These are phyloP conservation scores for Spea bombifrons DNA, from an alignment of 2,113 vertebrate genomes.

Conservation along the genomic window DNA sequence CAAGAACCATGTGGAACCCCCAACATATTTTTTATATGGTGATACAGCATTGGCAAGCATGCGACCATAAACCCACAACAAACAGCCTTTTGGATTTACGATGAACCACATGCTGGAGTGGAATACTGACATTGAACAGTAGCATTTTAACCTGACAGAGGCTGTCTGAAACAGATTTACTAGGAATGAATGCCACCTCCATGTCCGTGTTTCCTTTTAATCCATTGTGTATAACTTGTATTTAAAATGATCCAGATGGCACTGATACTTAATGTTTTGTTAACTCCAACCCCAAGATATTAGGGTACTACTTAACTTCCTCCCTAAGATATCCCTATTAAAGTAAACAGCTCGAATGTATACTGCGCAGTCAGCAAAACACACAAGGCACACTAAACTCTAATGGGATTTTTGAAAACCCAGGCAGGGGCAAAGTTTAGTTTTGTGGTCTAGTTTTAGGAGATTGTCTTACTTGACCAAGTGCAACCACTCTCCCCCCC, in stretches of 20 bases:
- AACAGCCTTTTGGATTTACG: not conserved
- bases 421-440: too few species aligned
- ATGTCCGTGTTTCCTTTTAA: not conserved
- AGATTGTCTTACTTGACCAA: too few species aligned
- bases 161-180: not conserved
- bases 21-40: not conserved
- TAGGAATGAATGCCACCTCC: not conserved
- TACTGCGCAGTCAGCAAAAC: too few species aligned
- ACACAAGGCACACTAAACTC: too few species aligned
- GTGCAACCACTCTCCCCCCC: too few species aligned
- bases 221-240: not conserved
- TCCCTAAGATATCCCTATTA: not conserved
- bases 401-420: too few species aligned
- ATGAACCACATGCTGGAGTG: not conserved
- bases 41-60: not conserved
- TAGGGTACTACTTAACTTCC: too few species aligned
- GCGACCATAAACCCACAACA: not conserved
- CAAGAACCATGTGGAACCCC: conserved; percentile 7
- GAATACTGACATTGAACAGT: not conserved
- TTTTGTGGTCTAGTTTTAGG: too few species aligned
- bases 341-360: not conserved
- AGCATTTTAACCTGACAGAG: not conserved
- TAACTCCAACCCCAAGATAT: not conserved
- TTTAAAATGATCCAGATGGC: not conserved
- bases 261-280: not conserved